Percentiles rank a stretch among this genome's conserved stretches.
Evolutionary conservation across 2,797 vertebrate species (phyloP).

Genomic region (Podarcis siculus): DNA sequence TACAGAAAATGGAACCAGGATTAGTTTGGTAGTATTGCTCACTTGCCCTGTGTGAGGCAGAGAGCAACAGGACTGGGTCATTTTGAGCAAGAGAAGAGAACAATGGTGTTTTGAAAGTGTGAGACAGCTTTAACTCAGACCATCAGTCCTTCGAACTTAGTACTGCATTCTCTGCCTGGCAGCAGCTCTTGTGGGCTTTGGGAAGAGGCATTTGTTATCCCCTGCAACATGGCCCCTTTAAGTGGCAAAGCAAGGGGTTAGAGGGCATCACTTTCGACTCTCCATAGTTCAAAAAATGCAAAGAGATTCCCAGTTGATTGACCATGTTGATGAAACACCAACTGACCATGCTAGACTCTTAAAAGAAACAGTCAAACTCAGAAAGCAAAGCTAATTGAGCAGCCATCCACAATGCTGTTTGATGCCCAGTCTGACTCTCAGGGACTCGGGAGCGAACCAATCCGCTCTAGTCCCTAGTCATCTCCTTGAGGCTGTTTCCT

Average conservation of each 20-base stretch:
- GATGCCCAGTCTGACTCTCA: not conserved
- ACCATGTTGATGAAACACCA: not conserved
- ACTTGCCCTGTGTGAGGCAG: not conserved
- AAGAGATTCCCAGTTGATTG: not conserved
- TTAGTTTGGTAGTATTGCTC: not conserved
- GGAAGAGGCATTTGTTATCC: not conserved
- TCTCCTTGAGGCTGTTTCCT: not conserved
- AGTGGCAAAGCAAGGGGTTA: not conserved
- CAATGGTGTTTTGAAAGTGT: not conserved
- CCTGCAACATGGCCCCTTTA: not conserved
- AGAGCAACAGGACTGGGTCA: not conserved
- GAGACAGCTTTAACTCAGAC: not conserved
- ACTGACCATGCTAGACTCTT: not conserved
- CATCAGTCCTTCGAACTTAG: not conserved
- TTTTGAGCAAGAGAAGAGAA: not conserved
- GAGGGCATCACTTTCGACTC: not conserved
- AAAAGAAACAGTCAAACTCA: not conserved
- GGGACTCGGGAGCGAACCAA: not conserved
- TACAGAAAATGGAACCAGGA: not conserved
- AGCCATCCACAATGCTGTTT: not conserved
- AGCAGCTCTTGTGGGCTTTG: too few species aligned
- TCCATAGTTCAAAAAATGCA: not conserved
- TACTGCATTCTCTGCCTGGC: not conserved
- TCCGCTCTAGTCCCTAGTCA: not conserved
- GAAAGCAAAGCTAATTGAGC: not conserved